A percentile compares a stretch with the other conserved stretches of the same genome.
Conservation (phyloP, 1,140 invertebrate genomes). For the Agrilus planipennis region DNA sequence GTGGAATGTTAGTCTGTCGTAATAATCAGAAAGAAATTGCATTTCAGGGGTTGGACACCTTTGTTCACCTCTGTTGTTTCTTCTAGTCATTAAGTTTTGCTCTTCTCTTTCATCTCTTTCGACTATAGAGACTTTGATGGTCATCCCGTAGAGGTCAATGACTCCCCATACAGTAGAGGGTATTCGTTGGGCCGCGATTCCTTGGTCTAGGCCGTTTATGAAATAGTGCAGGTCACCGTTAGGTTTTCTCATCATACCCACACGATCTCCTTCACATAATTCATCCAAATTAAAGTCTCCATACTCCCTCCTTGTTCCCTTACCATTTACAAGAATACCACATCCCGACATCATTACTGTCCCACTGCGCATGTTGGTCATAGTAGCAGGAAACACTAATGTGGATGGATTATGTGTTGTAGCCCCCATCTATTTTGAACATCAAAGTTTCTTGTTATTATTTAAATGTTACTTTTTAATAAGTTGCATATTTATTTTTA, state of each 20-base stretch:
- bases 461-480: too few species aligned
- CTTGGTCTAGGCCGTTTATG: constrained; percentile 89
- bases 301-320: constrained; percentile 84
- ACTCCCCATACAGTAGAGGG: constrained; percentile 77
- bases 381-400: constrained; percentile 88
- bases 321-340: constrained; percentile 87
- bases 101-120: constrained; percentile 68
- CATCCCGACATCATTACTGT: constrained; percentile 97
- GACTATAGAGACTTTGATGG: constrained; percentile 80
- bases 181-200: constrained; percentile 70
- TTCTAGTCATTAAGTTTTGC: constrained; percentile 59
- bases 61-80: constrained; percentile 43
- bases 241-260: constrained; percentile 72
- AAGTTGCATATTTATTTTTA: too few species aligned
- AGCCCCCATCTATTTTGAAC: constrained; percentile 76
- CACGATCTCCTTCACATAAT: constrained; percentile 77
- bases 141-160: constrained; percentile 93
- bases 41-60: constrained; percentile 21
- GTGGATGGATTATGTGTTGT: constrained; percentile 84
- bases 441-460: too few species aligned
- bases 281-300: constrained; percentile 92
- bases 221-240: constrained; percentile 84
- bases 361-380: constrained; percentile 92
- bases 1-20: constrained; percentile 75
- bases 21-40: constrained; percentile 30